phyloP scores from a whole-genome alignment of 2,888 invertebrate genomes.

The Meteorus cinctellus region DNA sequence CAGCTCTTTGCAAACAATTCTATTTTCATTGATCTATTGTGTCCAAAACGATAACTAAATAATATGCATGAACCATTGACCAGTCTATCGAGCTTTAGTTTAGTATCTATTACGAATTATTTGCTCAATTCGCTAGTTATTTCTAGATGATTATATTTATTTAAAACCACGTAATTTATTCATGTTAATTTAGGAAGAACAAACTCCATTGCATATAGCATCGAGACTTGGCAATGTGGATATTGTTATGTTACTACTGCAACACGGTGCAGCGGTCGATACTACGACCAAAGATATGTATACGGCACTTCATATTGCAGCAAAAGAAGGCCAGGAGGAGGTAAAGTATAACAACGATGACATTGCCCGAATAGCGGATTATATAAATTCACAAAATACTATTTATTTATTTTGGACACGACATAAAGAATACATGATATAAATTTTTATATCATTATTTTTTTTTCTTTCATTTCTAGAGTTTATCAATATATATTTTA shows the following conservation, averaged over 20 bases:
- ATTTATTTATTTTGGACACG: constrained; percentile 70
- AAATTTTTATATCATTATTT: constrained; percentile 50
- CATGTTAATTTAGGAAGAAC: constrained; percentile 81
- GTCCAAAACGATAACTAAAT: constrained; percentile 12
- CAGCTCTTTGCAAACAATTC: neutral
- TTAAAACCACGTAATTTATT: neutral
- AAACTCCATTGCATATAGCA: constrained; percentile 97
- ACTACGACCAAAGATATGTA: constrained; percentile 95
- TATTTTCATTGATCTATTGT: neutral
- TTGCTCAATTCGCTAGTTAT: neutral
- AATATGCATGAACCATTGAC: constrained; percentile 58
- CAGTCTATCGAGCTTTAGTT: constrained; percentile 53
- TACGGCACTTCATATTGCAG: constrained; percentile 96
- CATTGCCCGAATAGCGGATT: constrained; percentile 66
- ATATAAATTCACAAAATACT: constrained; percentile 66
- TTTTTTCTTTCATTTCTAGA: constrained; percentile 29
- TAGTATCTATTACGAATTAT: too few relatives aligned
- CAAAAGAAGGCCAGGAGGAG: constrained; percentile 88
- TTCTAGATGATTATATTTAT: constrained; percentile 5
- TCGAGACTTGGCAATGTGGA: constrained; percentile 96
- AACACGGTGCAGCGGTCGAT: constrained; percentile 93
- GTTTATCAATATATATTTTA: constrained; percentile 8
- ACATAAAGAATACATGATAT: constrained; percentile 70
- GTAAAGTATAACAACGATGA: constrained; percentile 70
- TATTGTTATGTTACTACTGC: constrained; percentile 93